phyloP scores from a whole-genome alignment of 2,888 invertebrate species.

The Drosophila koepferae region DNA sequence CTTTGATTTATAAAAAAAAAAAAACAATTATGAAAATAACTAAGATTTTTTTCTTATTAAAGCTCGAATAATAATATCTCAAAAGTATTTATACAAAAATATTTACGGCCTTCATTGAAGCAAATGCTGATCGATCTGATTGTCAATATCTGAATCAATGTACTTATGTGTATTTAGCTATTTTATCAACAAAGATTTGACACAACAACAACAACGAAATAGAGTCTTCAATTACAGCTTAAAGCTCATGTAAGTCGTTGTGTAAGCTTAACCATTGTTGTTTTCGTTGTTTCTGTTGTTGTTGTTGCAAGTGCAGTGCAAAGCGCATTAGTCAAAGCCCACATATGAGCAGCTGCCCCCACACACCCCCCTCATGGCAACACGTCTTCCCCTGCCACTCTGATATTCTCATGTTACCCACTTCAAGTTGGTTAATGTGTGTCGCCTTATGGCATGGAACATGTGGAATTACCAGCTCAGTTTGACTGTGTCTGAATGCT shows the following conservation, averaged over 20 bases:
- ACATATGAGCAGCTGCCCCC: slow-evolving; percentile 38
- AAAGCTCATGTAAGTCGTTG: slow-evolving; percentile 73
- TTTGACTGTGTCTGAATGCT: slow-evolving; percentile 9
- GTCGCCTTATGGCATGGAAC: slow-evolving; percentile 72
- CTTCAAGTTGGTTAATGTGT: slow-evolving; percentile 75
- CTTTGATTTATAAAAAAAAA: too few relatives aligned
- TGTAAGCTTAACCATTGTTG: slow-evolving; percentile 66
- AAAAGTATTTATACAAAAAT: not conserved
- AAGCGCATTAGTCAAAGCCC: slow-evolving; percentile 73
- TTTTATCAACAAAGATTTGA: slow-evolving; percentile 41
- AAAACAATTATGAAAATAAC: not conserved
- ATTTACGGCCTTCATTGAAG: not conserved
- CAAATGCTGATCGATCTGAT: slow-evolving; percentile 4
- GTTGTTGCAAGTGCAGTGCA: slow-evolving; percentile 70
- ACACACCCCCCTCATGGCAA: not conserved
- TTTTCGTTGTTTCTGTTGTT: slow-evolving; percentile 47
- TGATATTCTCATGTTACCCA: slow-evolving; percentile 52
- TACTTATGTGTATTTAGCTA: slow-evolving; percentile 36
- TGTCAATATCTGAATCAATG: slow-evolving; percentile 31
- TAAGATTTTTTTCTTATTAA: not conserved
- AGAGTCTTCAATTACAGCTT: slow-evolving; percentile 73
- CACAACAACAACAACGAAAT: slow-evolving; percentile 18
- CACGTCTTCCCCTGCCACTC: not conserved
- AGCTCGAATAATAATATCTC: not conserved
- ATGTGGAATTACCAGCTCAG: slow-evolving; percentile 69